Conservation (phyloP, 1,140 invertebrate genomes). For the Microplitis demolitor region DNA sequence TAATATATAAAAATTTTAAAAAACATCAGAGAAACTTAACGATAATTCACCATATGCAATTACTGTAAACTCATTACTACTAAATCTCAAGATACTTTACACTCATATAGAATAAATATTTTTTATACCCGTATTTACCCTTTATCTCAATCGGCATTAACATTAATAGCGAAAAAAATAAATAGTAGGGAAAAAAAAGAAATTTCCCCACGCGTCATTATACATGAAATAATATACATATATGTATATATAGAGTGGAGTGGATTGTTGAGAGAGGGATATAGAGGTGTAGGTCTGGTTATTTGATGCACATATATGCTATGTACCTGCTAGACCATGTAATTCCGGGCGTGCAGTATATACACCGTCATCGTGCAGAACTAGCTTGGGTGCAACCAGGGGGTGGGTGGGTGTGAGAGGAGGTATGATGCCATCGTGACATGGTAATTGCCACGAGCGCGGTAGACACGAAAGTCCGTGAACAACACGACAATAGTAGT, state of each 20-base stretch:
- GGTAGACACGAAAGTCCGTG: constrained; percentile 29
- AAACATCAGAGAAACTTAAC: background rate
- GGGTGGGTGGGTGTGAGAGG: background rate
- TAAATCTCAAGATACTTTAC: background rate
- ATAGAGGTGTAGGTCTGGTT: background rate
- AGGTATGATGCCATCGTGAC: constrained; percentile 33
- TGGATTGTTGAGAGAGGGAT: background rate
- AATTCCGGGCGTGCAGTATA: constrained; percentile 17
- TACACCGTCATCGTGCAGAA: constrained; percentile 14
- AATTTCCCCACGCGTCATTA: background rate
- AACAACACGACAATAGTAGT: constrained; percentile 24
- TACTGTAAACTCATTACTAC: background rate
- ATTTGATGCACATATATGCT: constrained; percentile 5
- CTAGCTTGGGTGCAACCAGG: background rate
- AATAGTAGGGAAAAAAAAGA: background rate
- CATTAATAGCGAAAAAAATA: background rate
- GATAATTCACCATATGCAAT: background rate
- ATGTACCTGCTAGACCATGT: constrained; percentile 18
- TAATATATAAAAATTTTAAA: background rate
- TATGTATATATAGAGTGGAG: background rate
- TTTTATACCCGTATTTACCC: background rate
- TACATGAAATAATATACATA: background rate
- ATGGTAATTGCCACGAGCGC: constrained; percentile 31
- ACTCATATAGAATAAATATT: background rate
- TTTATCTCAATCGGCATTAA: background rate